Percentiles rank a stretch among this genome's conserved stretches.
Evolutionary conservation across 2,797 vertebrate genomes (phyloP).

Genomic region (Neomorphus geoffroyi): DNA sequence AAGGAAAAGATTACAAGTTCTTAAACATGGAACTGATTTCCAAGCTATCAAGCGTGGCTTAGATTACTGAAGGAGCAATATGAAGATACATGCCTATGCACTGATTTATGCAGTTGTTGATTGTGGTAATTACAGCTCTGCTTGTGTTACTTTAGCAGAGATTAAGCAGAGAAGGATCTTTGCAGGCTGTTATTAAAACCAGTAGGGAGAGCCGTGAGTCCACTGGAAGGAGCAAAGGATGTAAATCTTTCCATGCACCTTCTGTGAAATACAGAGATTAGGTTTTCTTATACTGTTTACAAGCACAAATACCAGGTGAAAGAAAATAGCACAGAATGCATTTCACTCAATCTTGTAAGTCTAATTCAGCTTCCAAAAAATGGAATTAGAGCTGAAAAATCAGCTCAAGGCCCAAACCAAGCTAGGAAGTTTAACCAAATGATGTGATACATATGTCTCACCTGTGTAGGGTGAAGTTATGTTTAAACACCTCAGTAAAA

Average conservation of each 20-base stretch:
- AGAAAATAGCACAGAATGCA: background rate
- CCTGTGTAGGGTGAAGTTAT: background rate
- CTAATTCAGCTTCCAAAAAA: background rate
- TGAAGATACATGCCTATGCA: background rate
- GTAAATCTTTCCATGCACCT: conserved; percentile 3
- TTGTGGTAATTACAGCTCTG: background rate
- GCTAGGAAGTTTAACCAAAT: background rate
- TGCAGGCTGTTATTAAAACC: conserved; percentile 50
- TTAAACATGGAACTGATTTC: background rate
- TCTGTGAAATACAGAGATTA: background rate
- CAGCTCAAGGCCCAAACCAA: background rate
- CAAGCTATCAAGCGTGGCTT: background rate
- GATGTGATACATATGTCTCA: background rate
- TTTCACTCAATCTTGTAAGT: background rate
- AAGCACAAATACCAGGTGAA: background rate
- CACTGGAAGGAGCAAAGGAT: conserved; percentile 33
- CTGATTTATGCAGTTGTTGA: background rate
- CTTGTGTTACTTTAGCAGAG: background rate
- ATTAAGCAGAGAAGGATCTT: background rate
- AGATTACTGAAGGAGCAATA: background rate
- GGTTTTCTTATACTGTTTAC: background rate
- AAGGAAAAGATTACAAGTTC: background rate
- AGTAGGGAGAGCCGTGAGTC: conserved; percentile 63
- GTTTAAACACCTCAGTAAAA: background rate
- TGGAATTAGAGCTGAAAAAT: background rate